Evolutionary conservation across 2,113 vertebrate genomes (phyloP).

Genomic region (Mobula hypostoma): DNA sequence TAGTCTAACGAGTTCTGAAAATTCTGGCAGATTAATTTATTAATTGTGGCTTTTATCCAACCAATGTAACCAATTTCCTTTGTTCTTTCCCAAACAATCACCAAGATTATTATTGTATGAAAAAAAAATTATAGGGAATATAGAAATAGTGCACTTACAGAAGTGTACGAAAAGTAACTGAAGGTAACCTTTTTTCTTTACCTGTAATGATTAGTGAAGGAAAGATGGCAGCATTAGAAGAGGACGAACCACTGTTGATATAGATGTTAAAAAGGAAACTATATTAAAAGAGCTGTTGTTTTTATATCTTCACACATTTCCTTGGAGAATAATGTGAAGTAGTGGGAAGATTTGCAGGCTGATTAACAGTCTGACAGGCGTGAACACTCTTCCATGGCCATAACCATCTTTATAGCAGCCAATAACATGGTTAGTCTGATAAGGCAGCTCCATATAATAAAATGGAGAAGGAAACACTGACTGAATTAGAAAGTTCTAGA

Average conservation of each 20-base stretch:
- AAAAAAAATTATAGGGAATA: background rate
- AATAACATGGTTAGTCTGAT: background rate
- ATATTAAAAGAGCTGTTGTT: constrained; percentile 30
- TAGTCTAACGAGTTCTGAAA: background rate
- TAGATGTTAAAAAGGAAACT: background rate
- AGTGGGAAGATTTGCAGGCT: constrained; percentile 31
- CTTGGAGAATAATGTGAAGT: constrained; percentile 21
- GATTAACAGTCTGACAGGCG: constrained; percentile 31
- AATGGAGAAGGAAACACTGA: background rate
- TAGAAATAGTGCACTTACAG: background rate
- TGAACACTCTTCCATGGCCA: background rate
- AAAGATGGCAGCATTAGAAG: background rate
- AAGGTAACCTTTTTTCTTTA: background rate
- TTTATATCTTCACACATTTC: background rate
- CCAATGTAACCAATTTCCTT: background rate
- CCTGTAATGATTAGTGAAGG: background rate
- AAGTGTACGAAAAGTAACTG: too few relatives aligned
- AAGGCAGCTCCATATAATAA: background rate
- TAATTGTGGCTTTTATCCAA: background rate
- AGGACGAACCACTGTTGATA: background rate
- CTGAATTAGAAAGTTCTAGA: background rate
- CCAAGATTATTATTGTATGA: background rate
- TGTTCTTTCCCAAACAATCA: background rate
- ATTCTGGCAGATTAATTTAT: constrained; percentile 9
- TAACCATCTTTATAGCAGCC: constrained; percentile 17